These are phyloP conservation scores for Climacteris rufus DNA, from an alignment of 2,113 vertebrate genomes.

Conservation along the genomic window DNA sequence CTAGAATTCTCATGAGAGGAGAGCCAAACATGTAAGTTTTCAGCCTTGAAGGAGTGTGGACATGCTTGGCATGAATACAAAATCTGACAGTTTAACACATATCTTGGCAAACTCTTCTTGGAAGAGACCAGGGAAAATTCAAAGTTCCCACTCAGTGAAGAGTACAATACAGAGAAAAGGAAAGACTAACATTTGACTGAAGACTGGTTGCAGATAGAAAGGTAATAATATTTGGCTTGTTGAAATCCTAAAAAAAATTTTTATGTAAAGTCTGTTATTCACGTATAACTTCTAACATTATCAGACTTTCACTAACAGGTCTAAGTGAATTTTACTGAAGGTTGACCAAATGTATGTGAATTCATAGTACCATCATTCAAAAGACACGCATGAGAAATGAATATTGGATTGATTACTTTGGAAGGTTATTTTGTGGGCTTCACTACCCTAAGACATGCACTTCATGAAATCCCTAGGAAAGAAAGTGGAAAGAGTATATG, in stretches of 20 bases:
- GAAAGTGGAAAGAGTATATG: not conserved
- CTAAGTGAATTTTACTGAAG: not conserved
- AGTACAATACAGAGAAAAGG: fast-evolving
- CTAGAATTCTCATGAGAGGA: not conserved
- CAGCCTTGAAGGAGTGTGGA: not conserved
- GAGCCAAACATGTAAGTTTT: not conserved
- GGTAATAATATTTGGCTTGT: not conserved
- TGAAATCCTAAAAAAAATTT: not conserved
- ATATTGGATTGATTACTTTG: not conserved
- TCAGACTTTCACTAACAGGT: not conserved
- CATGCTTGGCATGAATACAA: not conserved
- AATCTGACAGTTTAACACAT: not conserved
- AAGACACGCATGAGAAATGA: not conserved
- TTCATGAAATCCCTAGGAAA: not conserved
- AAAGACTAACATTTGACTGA: not conserved
- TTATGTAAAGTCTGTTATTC: not conserved
- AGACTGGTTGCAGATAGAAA: not conserved
- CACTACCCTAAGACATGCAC: not conserved
- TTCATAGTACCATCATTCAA: not conserved
- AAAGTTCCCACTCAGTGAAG: not conserved
- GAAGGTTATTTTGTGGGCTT: not conserved
- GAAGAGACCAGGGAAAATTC: not conserved
- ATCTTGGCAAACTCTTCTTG: not conserved
- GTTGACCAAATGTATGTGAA: not conserved
- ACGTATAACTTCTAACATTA: not conserved